A percentile compares a stretch with the other conserved stretches of the same genome.
Conservation (phyloP, 2,797 vertebrate species). For the Hippocampus kuda region DNA sequence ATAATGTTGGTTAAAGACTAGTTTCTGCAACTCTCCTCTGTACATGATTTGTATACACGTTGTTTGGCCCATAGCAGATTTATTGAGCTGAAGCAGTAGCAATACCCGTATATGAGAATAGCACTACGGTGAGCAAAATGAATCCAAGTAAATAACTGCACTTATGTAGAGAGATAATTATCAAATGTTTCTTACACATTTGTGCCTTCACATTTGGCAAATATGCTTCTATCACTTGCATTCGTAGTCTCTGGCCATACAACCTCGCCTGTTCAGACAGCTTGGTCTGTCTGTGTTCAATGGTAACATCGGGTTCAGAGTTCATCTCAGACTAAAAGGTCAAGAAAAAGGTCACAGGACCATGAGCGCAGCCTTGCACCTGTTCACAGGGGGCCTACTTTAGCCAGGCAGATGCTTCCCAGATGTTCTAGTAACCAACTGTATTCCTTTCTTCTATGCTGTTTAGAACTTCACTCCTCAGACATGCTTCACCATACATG, state of each 20-base stretch:
- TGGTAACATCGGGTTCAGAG: slow-evolving; percentile 31
- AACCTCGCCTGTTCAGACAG: slow-evolving; percentile 27
- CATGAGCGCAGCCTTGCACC: slow-evolving; percentile 49
- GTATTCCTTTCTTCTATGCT: not conserved
- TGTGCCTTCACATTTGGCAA: not conserved
- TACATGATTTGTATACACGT: not conserved
- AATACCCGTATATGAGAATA: no score
- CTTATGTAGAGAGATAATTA: not conserved
- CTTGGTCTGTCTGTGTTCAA: slow-evolving; percentile 7
- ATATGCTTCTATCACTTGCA: not conserved
- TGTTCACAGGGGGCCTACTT: slow-evolving; percentile 48
- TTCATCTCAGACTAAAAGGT: slow-evolving; percentile 26
- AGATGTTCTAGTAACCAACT: slow-evolving; percentile 47
- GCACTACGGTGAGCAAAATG: no score
- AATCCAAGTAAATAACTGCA: not conserved
- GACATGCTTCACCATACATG: slow-evolving; percentile 24
- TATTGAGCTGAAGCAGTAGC: no score
- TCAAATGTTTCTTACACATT: slow-evolving; percentile 11
- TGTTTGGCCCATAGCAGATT: not conserved
- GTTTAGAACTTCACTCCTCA: slow-evolving; percentile 6
- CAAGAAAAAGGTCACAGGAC: slow-evolving; percentile 28
- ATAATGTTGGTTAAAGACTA: not conserved
- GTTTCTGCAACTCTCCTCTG: not conserved
- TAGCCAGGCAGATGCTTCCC: slow-evolving; percentile 36
- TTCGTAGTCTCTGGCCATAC: slow-evolving; percentile 6